phyloP scores from a whole-genome alignment of 2,888 invertebrate genomes.

The Lydus trimaculatus region DNA sequence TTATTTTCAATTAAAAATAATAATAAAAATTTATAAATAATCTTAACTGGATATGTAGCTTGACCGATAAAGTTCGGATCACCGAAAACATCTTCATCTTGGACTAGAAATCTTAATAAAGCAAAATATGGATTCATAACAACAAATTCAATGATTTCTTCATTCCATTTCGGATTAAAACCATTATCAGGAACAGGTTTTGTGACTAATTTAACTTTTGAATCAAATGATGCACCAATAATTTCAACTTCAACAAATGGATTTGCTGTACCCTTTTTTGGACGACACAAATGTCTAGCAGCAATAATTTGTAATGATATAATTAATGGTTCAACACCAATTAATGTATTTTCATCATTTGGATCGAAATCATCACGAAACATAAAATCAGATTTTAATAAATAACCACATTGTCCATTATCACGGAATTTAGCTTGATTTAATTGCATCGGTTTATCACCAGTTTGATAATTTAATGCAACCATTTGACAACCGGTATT shows the following conservation, averaged over 20 bases:
- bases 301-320: slow-evolving; percentile 82
- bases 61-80: slow-evolving; percentile 97
- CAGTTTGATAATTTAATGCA: slow-evolving; percentile 96
- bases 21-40: slow-evolving; percentile 5
- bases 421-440: slow-evolving; percentile 92
- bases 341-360: slow-evolving; percentile 69
- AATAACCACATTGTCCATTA: slow-evolving; percentile 92
- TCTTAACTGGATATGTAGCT: slow-evolving; percentile 84
- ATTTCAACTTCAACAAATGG: slow-evolving; percentile 94
- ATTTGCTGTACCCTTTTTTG: slow-evolving; percentile 83
- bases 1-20: slow-evolving; percentile 4
- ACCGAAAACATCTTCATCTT: slow-evolving; percentile 97
- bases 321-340: slow-evolving; percentile 67
- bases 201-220: slow-evolving; percentile 82
- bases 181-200: slow-evolving; percentile 94
- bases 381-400: slow-evolving; percentile 92
- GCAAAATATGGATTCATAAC: slow-evolving; percentile 84
- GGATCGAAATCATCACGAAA: slow-evolving; percentile 81
- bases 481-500: slow-evolving; percentile 97
- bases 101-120: slow-evolving; percentile 84
- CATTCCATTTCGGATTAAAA: slow-evolving; percentile 93
- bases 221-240: slow-evolving; percentile 86
- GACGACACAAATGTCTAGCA: slow-evolving; percentile 87
- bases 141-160: slow-evolving; percentile 79
- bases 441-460: slow-evolving; percentile 94